Conservation (phyloP, 2,113 vertebrate genomes). For the Alethe castanea region DNA sequence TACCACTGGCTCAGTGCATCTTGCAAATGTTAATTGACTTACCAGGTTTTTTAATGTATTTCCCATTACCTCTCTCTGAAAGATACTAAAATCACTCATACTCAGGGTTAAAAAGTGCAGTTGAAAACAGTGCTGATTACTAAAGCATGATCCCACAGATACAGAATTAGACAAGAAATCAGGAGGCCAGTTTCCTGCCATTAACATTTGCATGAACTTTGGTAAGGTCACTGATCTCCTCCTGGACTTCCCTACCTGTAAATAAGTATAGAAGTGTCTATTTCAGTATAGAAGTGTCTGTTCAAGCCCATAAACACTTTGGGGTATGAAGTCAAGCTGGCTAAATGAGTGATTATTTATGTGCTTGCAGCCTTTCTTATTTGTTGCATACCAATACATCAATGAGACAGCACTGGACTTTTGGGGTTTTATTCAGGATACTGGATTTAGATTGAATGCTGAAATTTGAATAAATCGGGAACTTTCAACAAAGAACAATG, state of each 20-base stretch:
- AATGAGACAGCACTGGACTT: not conserved
- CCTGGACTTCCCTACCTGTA: constrained; percentile 15
- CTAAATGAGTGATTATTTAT: not conserved
- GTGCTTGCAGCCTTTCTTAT: not conserved
- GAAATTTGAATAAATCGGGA: not conserved
- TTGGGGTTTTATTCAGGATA: not conserved
- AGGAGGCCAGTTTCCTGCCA: constrained; percentile 21
- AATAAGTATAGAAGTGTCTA: not conserved
- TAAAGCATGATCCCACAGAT: not conserved
- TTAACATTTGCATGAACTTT: constrained; percentile 26
- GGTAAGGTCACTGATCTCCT: not conserved
- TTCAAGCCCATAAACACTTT: not conserved
- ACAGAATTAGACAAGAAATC: not conserved
- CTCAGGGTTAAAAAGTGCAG: not conserved
- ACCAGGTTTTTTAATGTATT: not conserved
- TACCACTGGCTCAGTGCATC: not conserved
- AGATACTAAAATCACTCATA: not conserved
- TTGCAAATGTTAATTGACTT: not conserved
- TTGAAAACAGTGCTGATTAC: not conserved
- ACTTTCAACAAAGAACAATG: not conserved
- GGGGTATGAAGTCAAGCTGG: not conserved
- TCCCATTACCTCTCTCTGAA: not conserved
- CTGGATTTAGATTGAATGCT: not conserved
- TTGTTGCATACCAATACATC: not conserved
- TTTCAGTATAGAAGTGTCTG: not conserved